Evolutionary conservation across 1,140 invertebrate species (phyloP).

Genomic region (Macrosteles quadrilineatus): DNA sequence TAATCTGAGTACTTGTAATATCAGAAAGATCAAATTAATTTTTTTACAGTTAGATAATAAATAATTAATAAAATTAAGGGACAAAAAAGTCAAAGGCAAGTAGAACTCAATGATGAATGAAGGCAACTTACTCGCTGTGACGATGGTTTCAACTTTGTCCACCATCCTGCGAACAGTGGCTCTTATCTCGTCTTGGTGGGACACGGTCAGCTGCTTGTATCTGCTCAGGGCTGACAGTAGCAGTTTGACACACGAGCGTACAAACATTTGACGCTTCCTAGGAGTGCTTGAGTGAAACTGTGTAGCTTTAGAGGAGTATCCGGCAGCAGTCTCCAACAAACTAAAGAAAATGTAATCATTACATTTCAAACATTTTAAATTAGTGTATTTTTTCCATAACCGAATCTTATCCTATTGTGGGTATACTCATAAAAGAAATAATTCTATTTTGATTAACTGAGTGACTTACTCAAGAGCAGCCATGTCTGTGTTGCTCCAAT

Average conservation of each 20-base stretch:
- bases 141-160: constrained; percentile 61
- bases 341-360: constrained; percentile 45
- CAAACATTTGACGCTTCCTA: constrained; percentile 61
- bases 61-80: too few species aligned
- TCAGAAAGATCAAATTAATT: too few species aligned
- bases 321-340: constrained; percentile 62
- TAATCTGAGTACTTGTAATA: too few species aligned
- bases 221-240: constrained; percentile 59
- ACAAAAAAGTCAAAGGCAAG: too few species aligned
- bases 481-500: constrained; percentile 54
- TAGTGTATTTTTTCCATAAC: too few species aligned
- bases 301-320: constrained; percentile 53
- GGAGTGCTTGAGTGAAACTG: constrained; percentile 55
- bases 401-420: too few species aligned
- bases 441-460: too few species aligned
- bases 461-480: constrained; percentile 55
- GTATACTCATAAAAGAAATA: too few species aligned
- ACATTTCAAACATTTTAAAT: too few species aligned
- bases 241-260: constrained; percentile 61
- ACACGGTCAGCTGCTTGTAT: constrained; percentile 55
- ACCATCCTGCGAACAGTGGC: constrained; percentile 57
- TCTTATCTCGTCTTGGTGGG: constrained; percentile 56
- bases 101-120: too few species aligned
- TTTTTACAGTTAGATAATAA: too few species aligned
- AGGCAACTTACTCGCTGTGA: constrained; percentile 58